These are phyloP conservation scores for Epizoanthus illoricatus DNA, from an alignment of 92 coral and sea anemone genomes.

Conservation along the genomic window DNA sequence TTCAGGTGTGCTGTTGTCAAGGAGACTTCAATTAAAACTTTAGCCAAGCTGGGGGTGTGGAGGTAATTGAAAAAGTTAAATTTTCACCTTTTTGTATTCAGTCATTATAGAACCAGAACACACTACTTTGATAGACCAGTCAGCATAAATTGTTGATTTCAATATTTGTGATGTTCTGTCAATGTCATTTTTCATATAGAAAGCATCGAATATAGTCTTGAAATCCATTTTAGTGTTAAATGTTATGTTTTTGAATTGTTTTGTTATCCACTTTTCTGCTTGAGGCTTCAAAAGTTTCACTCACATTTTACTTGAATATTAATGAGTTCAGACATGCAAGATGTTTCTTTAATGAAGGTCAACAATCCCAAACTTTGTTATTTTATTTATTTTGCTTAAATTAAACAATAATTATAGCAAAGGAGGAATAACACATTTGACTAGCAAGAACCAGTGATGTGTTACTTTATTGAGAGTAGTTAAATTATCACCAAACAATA, in stretches of 20 bases:
- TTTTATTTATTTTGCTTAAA: slow-evolving; percentile 11
- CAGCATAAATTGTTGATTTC: neutral
- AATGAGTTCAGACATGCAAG: slow-evolving; percentile 2
- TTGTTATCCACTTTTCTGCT: slow-evolving; percentile 18
- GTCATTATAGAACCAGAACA: slow-evolving; percentile 2
- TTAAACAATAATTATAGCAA: slow-evolving; percentile 19
- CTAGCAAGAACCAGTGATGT: slow-evolving; percentile 6
- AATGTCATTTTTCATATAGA: neutral
- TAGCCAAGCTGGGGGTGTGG: slow-evolving; percentile 1
- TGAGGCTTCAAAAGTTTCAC: slow-evolving; percentile 15
- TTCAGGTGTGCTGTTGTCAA: slow-evolving; percentile 20
- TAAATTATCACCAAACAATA: neutral
- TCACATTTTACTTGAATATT: slow-evolving; percentile 4
- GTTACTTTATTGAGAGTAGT: neutral
- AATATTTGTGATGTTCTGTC: neutral
- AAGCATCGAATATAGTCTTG: neutral
- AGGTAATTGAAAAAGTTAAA: slow-evolving; percentile 13
- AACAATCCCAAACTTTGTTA: slow-evolving; percentile 19
- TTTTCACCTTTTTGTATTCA: slow-evolving; percentile 22
- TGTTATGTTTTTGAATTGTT: neutral
- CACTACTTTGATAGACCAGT: slow-evolving; percentile 10
- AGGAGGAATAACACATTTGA: slow-evolving; percentile 14
- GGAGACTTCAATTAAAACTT: slow-evolving; percentile 13
- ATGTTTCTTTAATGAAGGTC: slow-evolving; percentile 34
- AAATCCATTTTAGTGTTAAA: slow-evolving; percentile 11